Evolutionary conservation across 1,140 invertebrate species (phyloP).

Genomic region (Mizuhopecten yessoensis): DNA sequence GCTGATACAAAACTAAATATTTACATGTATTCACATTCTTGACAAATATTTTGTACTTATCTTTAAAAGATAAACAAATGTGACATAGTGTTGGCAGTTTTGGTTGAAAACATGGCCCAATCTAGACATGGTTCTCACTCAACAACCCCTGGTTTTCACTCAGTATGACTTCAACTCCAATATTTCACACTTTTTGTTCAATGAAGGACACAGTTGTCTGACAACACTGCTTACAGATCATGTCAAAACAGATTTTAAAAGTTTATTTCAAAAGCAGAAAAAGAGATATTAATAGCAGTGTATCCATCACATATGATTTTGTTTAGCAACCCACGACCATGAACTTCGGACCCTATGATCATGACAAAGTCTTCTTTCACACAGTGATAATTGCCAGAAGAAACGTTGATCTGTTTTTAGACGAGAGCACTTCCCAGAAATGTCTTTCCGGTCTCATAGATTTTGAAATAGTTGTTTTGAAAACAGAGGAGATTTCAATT

Average conservation of each 20-base stretch:
- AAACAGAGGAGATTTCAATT: too few relatives aligned
- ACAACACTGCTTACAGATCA: not conserved
- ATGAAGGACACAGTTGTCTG: not conserved
- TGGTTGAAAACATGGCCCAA: not conserved
- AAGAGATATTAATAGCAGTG: not conserved
- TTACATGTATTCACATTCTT: constrained; percentile 28
- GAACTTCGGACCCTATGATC: not conserved
- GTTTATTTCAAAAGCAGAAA: not conserved
- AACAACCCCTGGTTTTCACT: not conserved
- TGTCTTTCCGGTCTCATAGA: too few relatives aligned
- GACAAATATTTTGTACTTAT: constrained; percentile 12
- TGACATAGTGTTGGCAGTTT: not conserved
- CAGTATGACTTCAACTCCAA: not conserved
- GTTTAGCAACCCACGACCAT: not conserved
- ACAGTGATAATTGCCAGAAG: not conserved
- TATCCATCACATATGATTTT: constrained; percentile 29
- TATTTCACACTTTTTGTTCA: constrained; percentile 11
- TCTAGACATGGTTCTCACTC: not conserved
- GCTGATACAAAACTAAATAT: not conserved
- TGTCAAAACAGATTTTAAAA: not conserved
- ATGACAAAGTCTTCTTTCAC: not conserved
- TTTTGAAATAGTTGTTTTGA: too few relatives aligned
- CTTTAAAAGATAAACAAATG: not conserved
- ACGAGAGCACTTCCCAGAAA: too few relatives aligned
- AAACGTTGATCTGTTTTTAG: too few relatives aligned